Conservation (phyloP, 2,888 invertebrate genomes). For the Hipparchia semele region DNA sequence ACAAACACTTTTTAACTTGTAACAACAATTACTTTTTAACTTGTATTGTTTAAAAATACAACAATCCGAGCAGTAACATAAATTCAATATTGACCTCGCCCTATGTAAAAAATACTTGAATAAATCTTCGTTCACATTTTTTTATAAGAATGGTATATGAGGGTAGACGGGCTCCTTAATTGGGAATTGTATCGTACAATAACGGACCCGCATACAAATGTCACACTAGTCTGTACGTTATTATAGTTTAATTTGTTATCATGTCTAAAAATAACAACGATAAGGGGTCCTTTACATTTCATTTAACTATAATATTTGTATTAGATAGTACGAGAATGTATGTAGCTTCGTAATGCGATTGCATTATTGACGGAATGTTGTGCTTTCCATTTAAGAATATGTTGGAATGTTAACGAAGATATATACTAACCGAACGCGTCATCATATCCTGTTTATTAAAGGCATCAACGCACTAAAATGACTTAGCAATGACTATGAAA, state of each 20-base stretch:
- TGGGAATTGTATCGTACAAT: constrained; percentile 22
- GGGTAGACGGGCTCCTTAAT: constrained; percentile 30
- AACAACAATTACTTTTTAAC: no score
- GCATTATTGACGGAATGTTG: constrained; percentile 16
- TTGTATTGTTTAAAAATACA: no score
- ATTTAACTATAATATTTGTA: constrained; percentile 15
- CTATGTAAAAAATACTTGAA: not conserved
- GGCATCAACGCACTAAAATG: not conserved
- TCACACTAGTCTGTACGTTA: constrained; percentile 23
- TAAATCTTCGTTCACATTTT: not conserved
- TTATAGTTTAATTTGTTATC: constrained; percentile 31
- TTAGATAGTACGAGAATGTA: not conserved
- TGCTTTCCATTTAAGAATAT: constrained; percentile 25
- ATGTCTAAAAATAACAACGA: constrained; percentile 29
- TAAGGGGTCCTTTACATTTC: constrained; percentile 29
- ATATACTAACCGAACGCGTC: constrained; percentile 18
- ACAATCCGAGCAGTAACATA: no score
- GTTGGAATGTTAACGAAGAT: constrained; percentile 30
- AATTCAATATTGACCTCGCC: not conserved
- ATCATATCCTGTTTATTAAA: constrained; percentile 20
- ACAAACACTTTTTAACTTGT: no score
- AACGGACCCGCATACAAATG: constrained; percentile 34
- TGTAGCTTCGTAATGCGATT: constrained; percentile 12
- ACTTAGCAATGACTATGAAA: not conserved
- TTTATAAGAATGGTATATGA: constrained; percentile 14